Evolutionary conservation across 2,113 vertebrate genomes (phyloP).

Genomic region (Thinocorus orbignyianus): DNA sequence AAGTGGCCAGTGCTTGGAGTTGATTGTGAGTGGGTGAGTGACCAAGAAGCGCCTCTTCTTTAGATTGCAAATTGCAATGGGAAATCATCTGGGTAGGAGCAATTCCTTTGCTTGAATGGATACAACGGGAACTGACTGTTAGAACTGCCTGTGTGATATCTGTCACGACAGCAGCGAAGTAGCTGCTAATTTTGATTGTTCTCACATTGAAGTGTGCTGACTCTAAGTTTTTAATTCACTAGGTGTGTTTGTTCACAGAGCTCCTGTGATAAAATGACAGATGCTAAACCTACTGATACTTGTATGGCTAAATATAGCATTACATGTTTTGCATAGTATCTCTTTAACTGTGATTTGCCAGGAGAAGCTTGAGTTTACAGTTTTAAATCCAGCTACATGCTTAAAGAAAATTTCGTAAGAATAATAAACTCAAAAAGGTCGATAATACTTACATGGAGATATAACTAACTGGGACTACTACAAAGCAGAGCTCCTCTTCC

Average conservation of each 20-base stretch:
- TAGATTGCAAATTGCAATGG: background rate
- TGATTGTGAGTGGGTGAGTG: constrained; percentile 98
- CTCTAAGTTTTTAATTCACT: background rate
- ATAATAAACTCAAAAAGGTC: background rate
- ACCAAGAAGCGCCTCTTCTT: background rate
- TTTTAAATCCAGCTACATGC: background rate
- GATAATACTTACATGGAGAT: background rate
- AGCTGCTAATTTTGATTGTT: background rate
- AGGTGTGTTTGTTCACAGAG: background rate
- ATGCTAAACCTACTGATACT: background rate
- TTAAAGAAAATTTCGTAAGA: background rate
- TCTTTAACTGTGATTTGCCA: background rate
- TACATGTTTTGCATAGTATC: background rate
- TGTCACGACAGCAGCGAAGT: background rate
- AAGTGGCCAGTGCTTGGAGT: constrained; percentile 89
- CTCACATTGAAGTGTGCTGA: background rate
- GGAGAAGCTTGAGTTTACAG: background rate
- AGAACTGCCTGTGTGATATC: background rate
- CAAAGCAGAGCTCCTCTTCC: background rate
- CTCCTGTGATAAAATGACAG: background rate
- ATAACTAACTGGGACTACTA: background rate
- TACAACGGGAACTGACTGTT: background rate
- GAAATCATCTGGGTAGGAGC: background rate
- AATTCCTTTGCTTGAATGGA: background rate
- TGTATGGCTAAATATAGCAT: background rate